Base-by-base conservation (phyloP, 2,888 invertebrate species). In the Neocrepidodera transversa region DNA sequence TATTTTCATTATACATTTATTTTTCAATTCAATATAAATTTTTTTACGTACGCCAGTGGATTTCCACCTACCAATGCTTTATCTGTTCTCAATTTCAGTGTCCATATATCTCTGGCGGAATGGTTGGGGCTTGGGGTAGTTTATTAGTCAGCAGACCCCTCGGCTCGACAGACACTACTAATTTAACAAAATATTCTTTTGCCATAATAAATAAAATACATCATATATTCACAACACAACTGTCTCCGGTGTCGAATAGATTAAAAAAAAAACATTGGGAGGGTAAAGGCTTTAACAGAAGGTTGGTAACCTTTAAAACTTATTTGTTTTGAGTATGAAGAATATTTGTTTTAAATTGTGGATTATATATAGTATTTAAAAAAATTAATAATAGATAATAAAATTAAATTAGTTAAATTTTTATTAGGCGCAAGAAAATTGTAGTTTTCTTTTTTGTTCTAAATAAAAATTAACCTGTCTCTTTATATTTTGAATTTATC, bases 71-170 rank as follows among this genome's bases (percentile, higher is more conserved):
- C 26, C 6, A 45, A 54, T 56, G 56, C 35, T 60, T 53, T 64
- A 67, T 69, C 73, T 71, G 71, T 74, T 74, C 78, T 78, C 78
- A 66, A 75, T 79, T 78, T 76, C 79, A 76, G 69, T 69, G 75
- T 69, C 76, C 76, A 78, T 79, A 78, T 78, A 78, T 79, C 78
- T 78, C 75, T 6, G 7, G 17, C 17, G 70, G 66, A 68, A 66
- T 70, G 70, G 71, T 72, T 70, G 74, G 74, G 73, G 40, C 73
- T 72, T 68, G 66, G 72, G 72, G 70, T 71, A 67, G 75, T 74
- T 76, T 76, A 76, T 76, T 76, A 76, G 76, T 76, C 76, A 76
- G 74, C 69, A 60, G 54, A 68, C 66, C 68, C 70, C 63, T 65
- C 57, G 18, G 11, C 63, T 65, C 58, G 18, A 40, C 48, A 43